Evolutionary conservation across 2,888 invertebrate genomes (phyloP).

Genomic region (Brachypterus glaber): DNA sequence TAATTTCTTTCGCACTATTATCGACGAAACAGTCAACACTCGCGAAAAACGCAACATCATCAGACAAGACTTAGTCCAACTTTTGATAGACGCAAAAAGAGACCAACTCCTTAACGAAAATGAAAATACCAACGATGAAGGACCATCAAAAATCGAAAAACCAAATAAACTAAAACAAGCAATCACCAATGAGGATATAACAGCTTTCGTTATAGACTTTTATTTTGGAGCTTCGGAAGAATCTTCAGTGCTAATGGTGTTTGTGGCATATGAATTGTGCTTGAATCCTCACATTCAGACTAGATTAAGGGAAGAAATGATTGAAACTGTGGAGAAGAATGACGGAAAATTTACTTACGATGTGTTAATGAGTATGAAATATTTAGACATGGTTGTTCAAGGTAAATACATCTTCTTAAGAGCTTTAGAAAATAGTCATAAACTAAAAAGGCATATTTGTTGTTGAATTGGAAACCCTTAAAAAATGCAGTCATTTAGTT

Average conservation of each 20-base stretch:
- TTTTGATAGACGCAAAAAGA: conserved; percentile 43
- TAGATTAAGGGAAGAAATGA: conserved; percentile 40
- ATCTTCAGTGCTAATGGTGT: conserved; percentile 38
- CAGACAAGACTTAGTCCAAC: conserved; percentile 43
- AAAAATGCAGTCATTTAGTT: no score
- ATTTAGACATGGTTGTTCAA: conserved; percentile 51
- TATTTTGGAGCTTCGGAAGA: conserved; percentile 44
- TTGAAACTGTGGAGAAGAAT: conserved; percentile 12
- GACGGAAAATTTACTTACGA: conserved; percentile 46
- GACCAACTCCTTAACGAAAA: no score
- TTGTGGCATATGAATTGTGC: conserved; percentile 46
- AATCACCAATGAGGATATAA: conserved; percentile 42
- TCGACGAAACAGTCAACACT: conserved; percentile 29
- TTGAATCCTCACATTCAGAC: conserved; percentile 48
- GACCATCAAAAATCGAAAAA: conserved; percentile 16
- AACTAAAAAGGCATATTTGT: no score
- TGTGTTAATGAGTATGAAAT: conserved; percentile 44
- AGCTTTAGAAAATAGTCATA: no score
- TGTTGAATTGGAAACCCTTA: no score
- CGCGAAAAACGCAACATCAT: conserved; percentile 40
- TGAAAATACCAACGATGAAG: conserved; percentile 16
- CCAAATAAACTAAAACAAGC: conserved; percentile 5
- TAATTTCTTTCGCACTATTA: conserved; percentile 39
- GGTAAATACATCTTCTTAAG: conserved; percentile 33
- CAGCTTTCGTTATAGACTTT: conserved; percentile 44